Base-by-base conservation (phyloP, 2,888 invertebrate genomes). In the Macrosiphum euphorbiae region DNA sequence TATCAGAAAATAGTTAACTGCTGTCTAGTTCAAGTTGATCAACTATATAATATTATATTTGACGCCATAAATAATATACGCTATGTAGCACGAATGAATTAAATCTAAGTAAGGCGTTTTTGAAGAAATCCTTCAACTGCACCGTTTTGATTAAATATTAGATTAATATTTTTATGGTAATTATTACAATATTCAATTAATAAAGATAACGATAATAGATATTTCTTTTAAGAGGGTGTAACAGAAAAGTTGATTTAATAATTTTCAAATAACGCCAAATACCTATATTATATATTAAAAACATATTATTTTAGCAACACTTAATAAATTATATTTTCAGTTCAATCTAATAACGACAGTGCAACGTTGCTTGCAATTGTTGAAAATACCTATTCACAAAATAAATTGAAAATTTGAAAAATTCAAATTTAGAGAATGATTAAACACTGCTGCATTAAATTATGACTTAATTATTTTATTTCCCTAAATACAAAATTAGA, bases 91-190 rank as follows among this genome's bases (percentile, higher is more conserved):
- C n/a, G 67, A 67, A 67, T 67, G n/a, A 11, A 67, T 67, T 67
- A 67, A 67, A 16, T 13, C n/a, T n/a, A n/a, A 61, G n/a, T 85
- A 1, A 47, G 11, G 44, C 85, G 44, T 44, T 44, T 67, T 86
- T 28, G 28, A 86, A 86, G 44, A 47, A 86, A 86, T 86, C 85
- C 85, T 86, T 86, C 85, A 86, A 28, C n/a, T n/a, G n/a, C n/a
- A 11, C 35, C 78, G 78, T 35, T n/a, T 78, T 35, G 1, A 78
- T 35, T 11, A 16, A 2, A n/a, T 35, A 78, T 5, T 11, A n/a
- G 5, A n/a, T 78, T 5, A 20, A 78, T 67, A 78, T 78, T 78
- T 0, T 16, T 78, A 78, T 28, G 28, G 28, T 44, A 44, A 52
- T 52, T 28, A 28, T 86, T 44, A 44, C 28, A 44, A 47, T 85